phyloP scores from a whole-genome alignment of 1,140 invertebrate genomes.

The Tetramorium parvispinum region DNA sequence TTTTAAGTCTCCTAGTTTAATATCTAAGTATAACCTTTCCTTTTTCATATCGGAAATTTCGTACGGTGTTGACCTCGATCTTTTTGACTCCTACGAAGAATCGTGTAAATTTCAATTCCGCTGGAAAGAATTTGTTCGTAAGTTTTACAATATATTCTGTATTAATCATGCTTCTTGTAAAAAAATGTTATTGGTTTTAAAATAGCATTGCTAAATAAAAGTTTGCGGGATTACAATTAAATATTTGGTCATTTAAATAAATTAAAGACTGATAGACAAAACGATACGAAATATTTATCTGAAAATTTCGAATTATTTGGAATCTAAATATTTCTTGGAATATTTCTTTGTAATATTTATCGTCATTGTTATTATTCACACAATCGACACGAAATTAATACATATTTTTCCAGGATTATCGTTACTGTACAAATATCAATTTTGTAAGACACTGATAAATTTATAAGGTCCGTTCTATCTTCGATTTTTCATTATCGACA shows the following conservation, averaged over 20 bases:
- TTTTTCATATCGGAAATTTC: constrained; percentile 26
- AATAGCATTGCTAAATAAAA: neutral
- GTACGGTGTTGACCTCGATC: neutral
- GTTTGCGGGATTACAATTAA: neutral
- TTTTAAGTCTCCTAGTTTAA: neutral
- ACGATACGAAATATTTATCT: neutral
- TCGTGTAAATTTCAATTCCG: constrained; percentile 17
- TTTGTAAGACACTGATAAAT: constrained; percentile 18
- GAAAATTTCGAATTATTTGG: neutral
- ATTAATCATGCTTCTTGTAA: neutral
- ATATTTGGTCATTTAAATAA: neutral
- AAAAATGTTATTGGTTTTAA: neutral
- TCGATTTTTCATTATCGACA: constrained; percentile 50
- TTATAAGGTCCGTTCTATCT: constrained; percentile 26
- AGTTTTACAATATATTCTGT: neutral
- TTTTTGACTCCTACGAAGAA: neutral
- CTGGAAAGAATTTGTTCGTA: neutral
- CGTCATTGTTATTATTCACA: neutral
- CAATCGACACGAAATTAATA: neutral
- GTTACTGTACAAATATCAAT: neutral
- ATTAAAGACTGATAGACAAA: neutral
- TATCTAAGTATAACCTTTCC: constrained; percentile 1
- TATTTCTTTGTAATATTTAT: neutral
- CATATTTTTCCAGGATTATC: neutral
- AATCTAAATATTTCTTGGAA: neutral